Conservation (phyloP, 2,797 vertebrate genomes). For the Parambassis ranga region DNA sequence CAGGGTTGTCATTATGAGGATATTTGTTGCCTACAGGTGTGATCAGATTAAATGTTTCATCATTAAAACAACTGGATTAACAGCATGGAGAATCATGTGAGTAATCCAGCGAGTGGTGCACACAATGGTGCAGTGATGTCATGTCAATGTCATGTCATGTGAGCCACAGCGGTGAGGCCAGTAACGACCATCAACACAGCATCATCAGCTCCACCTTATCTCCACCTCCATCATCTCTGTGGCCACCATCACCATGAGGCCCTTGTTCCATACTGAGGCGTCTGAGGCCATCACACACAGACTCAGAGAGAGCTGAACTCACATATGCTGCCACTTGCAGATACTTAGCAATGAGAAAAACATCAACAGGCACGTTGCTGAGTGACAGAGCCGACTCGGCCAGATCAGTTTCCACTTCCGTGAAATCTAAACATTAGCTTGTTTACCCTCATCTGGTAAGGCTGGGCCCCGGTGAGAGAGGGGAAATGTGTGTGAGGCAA, state of each 20-base stretch:
- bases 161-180: no score
- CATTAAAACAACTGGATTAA: no score
- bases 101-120: no score
- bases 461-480: slow-evolving; percentile 6
- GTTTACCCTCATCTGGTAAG: slow-evolving; percentile 67
- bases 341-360: slow-evolving; percentile 60
- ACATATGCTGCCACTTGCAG: slow-evolving; percentile 53
- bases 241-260: neutral
- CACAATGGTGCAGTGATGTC: no score
- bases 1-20: no score
- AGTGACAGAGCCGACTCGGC: slow-evolving; percentile 65
- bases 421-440: slow-evolving; percentile 77
- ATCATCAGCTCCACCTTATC: neutral
- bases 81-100: no score
- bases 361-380: slow-evolving; percentile 69
- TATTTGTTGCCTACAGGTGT: no score
- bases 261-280: slow-evolving; percentile 1
- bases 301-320: slow-evolving; percentile 8
- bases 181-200: neutral
- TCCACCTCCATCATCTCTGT: neutral
- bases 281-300: slow-evolving; percentile 1
- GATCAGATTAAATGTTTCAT: no score
- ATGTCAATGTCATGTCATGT: no score
- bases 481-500: slow-evolving; percentile 21
- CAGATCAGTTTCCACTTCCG: slow-evolving; percentile 72